Base-by-base conservation (phyloP, 2,888 invertebrate genomes). In the Bugula neritina region DNA sequence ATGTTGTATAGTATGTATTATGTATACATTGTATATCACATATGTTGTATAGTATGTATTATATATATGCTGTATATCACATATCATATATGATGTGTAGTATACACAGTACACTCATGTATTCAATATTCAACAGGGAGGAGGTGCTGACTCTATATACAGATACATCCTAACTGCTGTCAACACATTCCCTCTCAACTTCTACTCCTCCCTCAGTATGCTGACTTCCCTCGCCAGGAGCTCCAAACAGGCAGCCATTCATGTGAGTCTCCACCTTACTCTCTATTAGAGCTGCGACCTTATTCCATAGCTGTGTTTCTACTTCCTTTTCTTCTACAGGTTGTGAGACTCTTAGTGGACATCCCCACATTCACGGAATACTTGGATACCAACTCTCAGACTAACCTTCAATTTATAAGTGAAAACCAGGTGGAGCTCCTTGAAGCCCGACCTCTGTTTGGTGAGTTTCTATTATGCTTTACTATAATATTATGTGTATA, bases 141-240 rank as follows among this genome's bases (percentile, higher is more conserved):
- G 63, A 29, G 63, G 31, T 13, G n/a, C 31, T 5, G 27, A 31
- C n/a, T 27, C 63, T 31, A 31, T 63, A 5, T 63, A 63, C 63
- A 63, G 63, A n/a, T 63, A 63, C 63, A 25, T 63, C 10, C 21
- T 25, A 57, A 77, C 80, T 10, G 79, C 82, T 3, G 73, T 79
- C 54, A 74, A 75, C 29, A 77, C 77, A 73, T 84, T 84, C 74
- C 83, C 84, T 0, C 75, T 81, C 1, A 78, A 80, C 54, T 82
- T 82, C 73, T 73, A 76, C 69, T 78, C 79, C 23, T 76, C 83
- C 23, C 74, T 83, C 5, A 74, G 77, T 69, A 75, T 82, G 25
- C 79, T 79, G 70, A 79, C 79, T 71, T 77, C 81, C 0, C 58
- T 83, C 57, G 79, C 79, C 31, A 5, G 5, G 13, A 63, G 63